Percentiles rank a stretch among this genome's conserved stretches.
phyloP scores from a whole-genome alignment of 2,113 vertebrate species.

The Melanerpes aurifrons region DNA sequence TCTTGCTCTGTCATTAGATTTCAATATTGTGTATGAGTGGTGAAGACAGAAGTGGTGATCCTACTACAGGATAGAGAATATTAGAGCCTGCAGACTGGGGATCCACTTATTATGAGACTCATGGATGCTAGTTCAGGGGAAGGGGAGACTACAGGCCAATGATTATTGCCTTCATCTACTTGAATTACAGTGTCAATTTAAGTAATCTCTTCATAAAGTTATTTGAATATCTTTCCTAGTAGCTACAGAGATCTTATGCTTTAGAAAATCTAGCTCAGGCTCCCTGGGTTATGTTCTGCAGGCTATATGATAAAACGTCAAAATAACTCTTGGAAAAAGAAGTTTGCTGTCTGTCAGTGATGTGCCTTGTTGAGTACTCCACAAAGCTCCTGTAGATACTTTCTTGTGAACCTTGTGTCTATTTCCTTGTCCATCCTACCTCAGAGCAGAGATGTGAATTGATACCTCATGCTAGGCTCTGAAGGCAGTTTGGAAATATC shows the following conservation, averaged over 20 bases:
- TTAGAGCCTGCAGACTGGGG: neutral
- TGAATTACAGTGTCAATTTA: accelerated
- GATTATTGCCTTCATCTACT: neutral
- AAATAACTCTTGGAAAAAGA: neutral
- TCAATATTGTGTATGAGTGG: neutral
- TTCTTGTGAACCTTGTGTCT: neutral
- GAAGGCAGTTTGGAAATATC: neutral
- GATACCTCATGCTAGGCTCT: neutral
- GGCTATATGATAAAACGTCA: neutral
- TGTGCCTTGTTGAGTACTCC: neutral
- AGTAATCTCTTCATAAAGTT: neutral
- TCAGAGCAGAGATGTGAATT: neutral
- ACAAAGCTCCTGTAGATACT: neutral
- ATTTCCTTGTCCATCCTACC: neutral
- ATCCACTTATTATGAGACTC: neutral
- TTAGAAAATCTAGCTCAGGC: neutral
- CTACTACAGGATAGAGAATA: neutral
- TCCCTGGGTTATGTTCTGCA: neutral
- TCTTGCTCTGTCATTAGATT: neutral
- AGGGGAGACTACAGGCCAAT: neutral
- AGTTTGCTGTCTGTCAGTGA: neutral
- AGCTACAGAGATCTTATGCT: neutral
- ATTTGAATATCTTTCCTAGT: neutral
- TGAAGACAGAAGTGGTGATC: neutral
- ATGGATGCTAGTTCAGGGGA: neutral